Evolutionary conservation across 2,113 vertebrate genomes (phyloP).

Genomic region (Collichthys lucidus): DNA sequence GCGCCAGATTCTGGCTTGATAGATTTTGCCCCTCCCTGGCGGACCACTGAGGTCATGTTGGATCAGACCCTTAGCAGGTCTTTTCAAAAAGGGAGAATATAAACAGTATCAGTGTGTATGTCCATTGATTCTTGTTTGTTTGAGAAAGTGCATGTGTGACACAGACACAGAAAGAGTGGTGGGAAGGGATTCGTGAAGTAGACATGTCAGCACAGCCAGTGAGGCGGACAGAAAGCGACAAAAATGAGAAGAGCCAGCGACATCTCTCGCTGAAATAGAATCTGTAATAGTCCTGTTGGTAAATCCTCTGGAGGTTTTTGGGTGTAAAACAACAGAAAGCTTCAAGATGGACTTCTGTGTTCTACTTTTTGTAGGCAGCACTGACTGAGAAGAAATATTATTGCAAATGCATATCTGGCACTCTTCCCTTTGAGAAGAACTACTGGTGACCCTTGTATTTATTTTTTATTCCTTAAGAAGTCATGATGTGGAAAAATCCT

Average conservation of each 20-base stretch:
- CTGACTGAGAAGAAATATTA: slow-evolving; percentile 7
- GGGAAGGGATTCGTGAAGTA: not conserved
- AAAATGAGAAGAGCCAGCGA: slow-evolving; percentile 38
- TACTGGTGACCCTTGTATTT: slow-evolving; percentile 27
- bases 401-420: slow-evolving; percentile 43
- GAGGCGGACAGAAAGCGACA: slow-evolving; percentile 31
- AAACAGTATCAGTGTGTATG: not conserved
- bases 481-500: slow-evolving; percentile 14
- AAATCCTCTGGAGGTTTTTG: slow-evolving; percentile 58
- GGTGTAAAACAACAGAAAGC: slow-evolving; percentile 48
- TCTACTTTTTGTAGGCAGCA: slow-evolving; percentile 19
- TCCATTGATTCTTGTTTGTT: not conserved
- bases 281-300: slow-evolving; percentile 30
- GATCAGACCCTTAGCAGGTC: not conserved
- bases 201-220: slow-evolving; percentile 15
- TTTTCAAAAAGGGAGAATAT: not conserved
- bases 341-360: slow-evolving; percentile 34
- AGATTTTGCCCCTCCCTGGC: not conserved
- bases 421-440: slow-evolving; percentile 25
- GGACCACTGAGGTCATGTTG: not conserved
- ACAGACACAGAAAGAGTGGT: not conserved
- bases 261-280: slow-evolving; percentile 46
- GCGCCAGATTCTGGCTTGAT: not conserved
- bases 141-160: not conserved
- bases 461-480: slow-evolving; percentile 25